These are phyloP conservation scores for Xylota sylvarum DNA, from an alignment of 2,888 invertebrate genomes.

Conservation along the genomic window DNA sequence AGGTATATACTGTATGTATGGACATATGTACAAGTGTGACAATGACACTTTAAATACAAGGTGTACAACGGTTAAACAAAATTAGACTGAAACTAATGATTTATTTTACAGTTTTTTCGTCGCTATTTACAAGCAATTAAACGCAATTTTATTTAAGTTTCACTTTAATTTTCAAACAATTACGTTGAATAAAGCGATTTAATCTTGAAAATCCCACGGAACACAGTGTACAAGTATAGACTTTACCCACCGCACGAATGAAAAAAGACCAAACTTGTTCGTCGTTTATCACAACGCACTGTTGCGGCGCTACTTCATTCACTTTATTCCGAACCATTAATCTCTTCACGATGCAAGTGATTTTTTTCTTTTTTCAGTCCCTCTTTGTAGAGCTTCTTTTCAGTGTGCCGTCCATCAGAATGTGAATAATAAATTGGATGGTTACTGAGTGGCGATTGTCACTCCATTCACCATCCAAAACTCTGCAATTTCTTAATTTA, in stretches of 20 bases:
- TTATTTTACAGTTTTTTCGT: not conserved
- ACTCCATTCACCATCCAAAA: constrained; percentile 35
- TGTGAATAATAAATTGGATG: constrained; percentile 70
- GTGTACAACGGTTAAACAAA: not conserved
- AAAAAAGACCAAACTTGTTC: constrained; percentile 18
- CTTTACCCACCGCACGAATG: constrained; percentile 18
- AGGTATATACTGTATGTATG: no score
- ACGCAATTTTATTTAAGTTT: constrained; percentile 1
- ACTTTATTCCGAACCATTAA: constrained; percentile 70
- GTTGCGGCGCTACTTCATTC: constrained; percentile 65
- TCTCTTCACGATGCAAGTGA: constrained; percentile 72
- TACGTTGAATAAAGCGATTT: constrained; percentile 52
- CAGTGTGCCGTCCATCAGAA: constrained; percentile 48
- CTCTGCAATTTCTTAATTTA: constrained; percentile 65
- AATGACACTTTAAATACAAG: not conserved
- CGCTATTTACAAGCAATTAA: constrained; percentile 34
- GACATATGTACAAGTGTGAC: no score
- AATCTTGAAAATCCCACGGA: constrained; percentile 42
- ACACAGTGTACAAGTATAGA: constrained; percentile 26
- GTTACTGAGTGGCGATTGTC: constrained; percentile 56
- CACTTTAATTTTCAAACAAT: constrained; percentile 43
- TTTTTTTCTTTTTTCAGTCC: constrained; percentile 38
- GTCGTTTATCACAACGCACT: constrained; percentile 70
- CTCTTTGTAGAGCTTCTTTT: constrained; percentile 14
- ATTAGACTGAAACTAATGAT: constrained; percentile 2